Evolutionary conservation across 2,113 vertebrate genomes (phyloP).

Genomic region (Ictalurus punctatus): DNA sequence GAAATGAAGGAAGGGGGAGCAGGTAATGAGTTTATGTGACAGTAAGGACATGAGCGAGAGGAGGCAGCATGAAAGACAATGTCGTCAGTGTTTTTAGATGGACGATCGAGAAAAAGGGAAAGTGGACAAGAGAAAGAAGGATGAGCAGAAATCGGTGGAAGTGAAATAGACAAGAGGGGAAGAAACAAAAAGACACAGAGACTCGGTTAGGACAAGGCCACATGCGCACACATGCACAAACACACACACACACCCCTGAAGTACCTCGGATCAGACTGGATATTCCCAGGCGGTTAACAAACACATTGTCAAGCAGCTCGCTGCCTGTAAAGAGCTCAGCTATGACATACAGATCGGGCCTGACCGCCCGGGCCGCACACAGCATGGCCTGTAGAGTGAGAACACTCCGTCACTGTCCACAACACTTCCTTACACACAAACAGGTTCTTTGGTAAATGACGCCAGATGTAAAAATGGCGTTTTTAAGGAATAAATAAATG

Average conservation of each 20-base stretch:
- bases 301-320: constrained; percentile 85
- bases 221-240: not conserved
- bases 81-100: not conserved
- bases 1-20: not conserved
- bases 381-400: constrained; percentile 81
- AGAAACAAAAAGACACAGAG: constrained; percentile 17
- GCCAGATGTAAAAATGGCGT: not conserved
- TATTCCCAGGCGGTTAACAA: constrained; percentile 86
- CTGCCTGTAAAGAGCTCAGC: constrained; percentile 85
- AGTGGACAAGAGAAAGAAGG: not conserved
- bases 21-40: not conserved
- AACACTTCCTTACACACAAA: not conserved
- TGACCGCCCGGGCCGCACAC: constrained; percentile 78
- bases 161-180: not conserved
- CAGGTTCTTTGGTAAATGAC: not conserved
- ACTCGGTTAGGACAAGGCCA: constrained; percentile 40
- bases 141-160: not conserved
- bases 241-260: constrained; percentile 46
- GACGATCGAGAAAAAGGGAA: not conserved
- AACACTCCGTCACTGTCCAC: constrained; percentile 11
- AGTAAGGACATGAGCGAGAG: not conserved
- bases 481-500: too few species aligned
- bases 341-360: constrained; percentile 86
- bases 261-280: constrained; percentile 83
- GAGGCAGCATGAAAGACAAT: not conserved